Conservation (phyloP, 2,113 vertebrate species). For the Neodon shergylaensis region DNA sequence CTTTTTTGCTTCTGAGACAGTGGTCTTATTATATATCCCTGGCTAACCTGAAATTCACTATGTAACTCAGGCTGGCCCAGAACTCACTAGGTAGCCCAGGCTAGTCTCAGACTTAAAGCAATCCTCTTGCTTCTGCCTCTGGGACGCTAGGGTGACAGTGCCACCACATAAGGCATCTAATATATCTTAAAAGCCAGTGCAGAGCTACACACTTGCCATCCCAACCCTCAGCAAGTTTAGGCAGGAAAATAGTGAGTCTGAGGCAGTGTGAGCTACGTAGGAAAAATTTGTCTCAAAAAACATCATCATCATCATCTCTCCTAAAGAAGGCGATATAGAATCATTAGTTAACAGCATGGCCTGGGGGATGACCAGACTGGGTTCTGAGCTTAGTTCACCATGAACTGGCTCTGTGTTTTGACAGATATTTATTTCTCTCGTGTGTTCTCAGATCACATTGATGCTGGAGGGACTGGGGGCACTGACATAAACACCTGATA, state of each 20-base stretch:
- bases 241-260: too few relatives aligned
- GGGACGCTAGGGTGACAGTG: background rate
- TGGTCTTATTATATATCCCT: background rate
- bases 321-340: background rate
- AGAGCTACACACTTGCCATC: background rate
- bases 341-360: background rate
- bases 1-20: background rate
- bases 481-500: background rate
- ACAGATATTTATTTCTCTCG: background rate
- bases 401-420: background rate
- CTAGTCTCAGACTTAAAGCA: background rate
- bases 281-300: too few relatives aligned
- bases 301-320: too few relatives aligned
- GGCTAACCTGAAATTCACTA: background rate
- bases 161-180: background rate
- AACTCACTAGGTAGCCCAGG: background rate
- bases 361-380: background rate
- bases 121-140: background rate
- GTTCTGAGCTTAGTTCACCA: background rate
- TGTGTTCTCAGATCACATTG: background rate
- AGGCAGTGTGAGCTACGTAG: too few relatives aligned
- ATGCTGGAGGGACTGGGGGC: background rate
- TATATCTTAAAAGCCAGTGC: background rate
- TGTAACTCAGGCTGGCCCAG: background rate
- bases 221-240: background rate